A percentile compares a stretch with the other conserved stretches of the same genome.
Evolutionary conservation across 2,113 vertebrate genomes (phyloP).

Genomic region (Paradoxurus hermaphroditus): DNA sequence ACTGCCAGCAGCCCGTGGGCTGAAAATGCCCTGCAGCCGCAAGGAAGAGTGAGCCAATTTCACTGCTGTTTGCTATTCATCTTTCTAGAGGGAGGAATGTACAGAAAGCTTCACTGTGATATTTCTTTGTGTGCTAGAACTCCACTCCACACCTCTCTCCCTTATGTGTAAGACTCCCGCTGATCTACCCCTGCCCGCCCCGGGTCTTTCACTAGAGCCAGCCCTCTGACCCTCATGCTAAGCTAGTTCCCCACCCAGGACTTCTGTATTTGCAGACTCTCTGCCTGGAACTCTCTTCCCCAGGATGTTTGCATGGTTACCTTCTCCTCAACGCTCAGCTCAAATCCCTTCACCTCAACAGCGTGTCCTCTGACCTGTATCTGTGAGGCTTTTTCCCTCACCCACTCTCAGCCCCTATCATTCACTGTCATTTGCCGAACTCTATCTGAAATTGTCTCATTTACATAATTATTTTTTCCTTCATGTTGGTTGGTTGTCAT

Average conservation of each 20-base stretch:
- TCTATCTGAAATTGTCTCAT: background rate
- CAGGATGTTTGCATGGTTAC: background rate
- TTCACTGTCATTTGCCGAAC: background rate
- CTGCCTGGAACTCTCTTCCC: background rate
- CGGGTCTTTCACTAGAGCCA: background rate
- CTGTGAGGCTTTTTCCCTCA: too few relatives aligned
- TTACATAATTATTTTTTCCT: background rate
- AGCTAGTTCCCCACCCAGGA: background rate
- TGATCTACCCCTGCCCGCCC: too few relatives aligned
- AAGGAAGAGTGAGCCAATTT: background rate
- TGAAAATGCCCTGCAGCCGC: too few relatives aligned
- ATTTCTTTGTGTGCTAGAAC: background rate
- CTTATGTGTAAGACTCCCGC: background rate
- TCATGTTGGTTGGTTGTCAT: background rate
- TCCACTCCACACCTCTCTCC: too few relatives aligned
- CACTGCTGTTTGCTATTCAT: background rate
- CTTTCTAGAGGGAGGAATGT: background rate
- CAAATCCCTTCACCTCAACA: background rate
- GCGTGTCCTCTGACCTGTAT: background rate
- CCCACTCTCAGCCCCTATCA: background rate
- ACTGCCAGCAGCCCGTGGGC: background rate
- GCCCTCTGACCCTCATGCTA: background rate
- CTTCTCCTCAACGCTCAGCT: rapidly evolving
- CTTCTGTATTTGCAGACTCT: background rate
- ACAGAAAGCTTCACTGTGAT: background rate